Conservation (phyloP, 2,113 vertebrate species). For the Peromyscus maniculatus region DNA sequence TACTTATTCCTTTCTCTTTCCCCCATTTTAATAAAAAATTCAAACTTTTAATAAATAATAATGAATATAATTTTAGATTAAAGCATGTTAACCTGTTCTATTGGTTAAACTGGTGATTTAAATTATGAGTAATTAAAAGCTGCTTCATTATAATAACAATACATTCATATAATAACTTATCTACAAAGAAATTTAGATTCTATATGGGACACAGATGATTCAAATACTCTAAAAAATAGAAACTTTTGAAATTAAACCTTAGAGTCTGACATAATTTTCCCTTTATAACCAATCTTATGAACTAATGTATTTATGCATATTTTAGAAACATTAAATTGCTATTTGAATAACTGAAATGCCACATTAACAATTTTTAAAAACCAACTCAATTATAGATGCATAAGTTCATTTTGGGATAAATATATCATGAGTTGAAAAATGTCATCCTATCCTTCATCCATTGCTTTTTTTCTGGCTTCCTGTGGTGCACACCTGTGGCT, state of each 20-base stretch:
- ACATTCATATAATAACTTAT: conserved; percentile 45
- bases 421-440: conserved; percentile 82
- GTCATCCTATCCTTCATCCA: conserved; percentile 85
- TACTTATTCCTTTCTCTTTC: neutral
- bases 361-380: conserved; percentile 80
- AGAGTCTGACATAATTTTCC: neutral
- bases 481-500: conserved; percentile 88
- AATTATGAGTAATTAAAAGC: neutral
- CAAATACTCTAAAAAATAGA: neutral
- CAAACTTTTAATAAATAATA: neutral
- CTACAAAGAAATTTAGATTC: conserved; percentile 5
- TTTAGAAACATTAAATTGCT: conserved; percentile 44
- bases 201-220: neutral
- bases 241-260: neutral
- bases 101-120: neutral
- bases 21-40: neutral
- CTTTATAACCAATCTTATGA: conserved; percentile 55
- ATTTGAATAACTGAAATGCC: conserved; percentile 74
- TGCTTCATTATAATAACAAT: conserved; percentile 56
- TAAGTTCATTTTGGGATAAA: conserved; percentile 82
- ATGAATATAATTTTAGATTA: conserved; percentile 22
- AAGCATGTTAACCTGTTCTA: conserved; percentile 32
- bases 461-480: conserved; percentile 81
- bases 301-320: conserved; percentile 42
- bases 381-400: conserved; percentile 82